phyloP scores from a whole-genome alignment of 2,797 vertebrate species.

The Emydoidea blandingii region DNA sequence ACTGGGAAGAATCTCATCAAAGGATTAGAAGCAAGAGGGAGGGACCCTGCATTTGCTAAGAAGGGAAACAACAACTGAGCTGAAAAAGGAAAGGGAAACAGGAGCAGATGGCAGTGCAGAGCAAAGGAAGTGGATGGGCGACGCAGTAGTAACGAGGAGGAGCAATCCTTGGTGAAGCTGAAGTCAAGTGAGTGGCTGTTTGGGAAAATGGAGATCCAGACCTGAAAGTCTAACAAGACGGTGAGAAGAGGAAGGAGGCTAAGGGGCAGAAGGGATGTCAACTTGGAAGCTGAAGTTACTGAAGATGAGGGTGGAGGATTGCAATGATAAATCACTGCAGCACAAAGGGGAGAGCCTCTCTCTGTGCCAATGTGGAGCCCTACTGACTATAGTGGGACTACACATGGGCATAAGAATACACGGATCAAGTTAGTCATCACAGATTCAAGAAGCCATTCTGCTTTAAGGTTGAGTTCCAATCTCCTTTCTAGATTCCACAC shows the following conservation, averaged over 20 bases:
- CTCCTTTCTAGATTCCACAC: background rate
- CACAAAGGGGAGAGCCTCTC: background rate
- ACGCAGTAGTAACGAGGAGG: background rate
- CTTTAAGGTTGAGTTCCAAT: background rate
- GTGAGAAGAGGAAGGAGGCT: background rate
- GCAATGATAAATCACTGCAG: background rate
- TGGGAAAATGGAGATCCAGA: background rate
- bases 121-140: background rate
- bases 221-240: background rate
- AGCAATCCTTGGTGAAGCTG: background rate
- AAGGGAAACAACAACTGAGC: background rate
- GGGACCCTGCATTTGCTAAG: background rate
- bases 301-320: background rate
- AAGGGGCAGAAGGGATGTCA: background rate
- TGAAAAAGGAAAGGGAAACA: background rate
- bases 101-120: background rate
- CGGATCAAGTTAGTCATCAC: background rate
- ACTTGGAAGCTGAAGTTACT: background rate
- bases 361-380: background rate
- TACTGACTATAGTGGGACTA: background rate
- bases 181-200: background rate
- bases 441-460: background rate
- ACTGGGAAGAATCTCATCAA: background rate
- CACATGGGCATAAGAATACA: background rate
- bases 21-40: background rate